Base-by-base conservation (phyloP, 23 tunicate species). In the Phallusia fumigata region DNA sequence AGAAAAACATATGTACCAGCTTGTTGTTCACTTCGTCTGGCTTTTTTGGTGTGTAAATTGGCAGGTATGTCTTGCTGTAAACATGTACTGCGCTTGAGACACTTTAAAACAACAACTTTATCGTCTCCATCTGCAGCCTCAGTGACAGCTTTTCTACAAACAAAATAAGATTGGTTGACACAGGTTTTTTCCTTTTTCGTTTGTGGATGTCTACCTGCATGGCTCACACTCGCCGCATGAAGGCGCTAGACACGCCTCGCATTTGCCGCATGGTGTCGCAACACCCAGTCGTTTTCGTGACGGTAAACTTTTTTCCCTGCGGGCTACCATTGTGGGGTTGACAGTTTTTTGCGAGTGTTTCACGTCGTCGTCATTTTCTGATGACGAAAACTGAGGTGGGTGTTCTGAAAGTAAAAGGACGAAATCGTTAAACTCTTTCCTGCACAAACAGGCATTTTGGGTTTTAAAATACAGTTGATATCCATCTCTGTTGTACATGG, bases 141-240 rank as follows among this genome's bases (percentile, higher is more conserved):
- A 40, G 10, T 33, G 16, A 65, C 74, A 65, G 32, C 74, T 65
- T 65, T 65, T 6, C 31, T 24, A 26, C 32, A 65, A 65, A 65
- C 6, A 5, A 65, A 26, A 65, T 65, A 65, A 65, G 6, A 30
- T 24, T 28, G 74, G 11, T 65, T 3, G 32, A 65, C 12, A 11
- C 11, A 5, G 6, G 18, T 40, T 40, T 3, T 40, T 40, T 40
- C n/a, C n/a, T n/a, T 40, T 40, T 40, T 10, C 8, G 47, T 40
- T 40, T 40, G 47, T 3, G 5, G 10, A 40, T 40, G 47, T 40
- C 47, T 58, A 92, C 97, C 85, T 87, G 97, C 97, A 92, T 0
- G 51, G 22, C 19, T 92, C 97, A 50, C 97, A 92, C 2, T 50
- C 77, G 53, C 79, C 83, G 74, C 97, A 92, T 32, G 79, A 80